Base-by-base conservation (phyloP, 92 coral and sea anemone species). In the Porites divaricata region DNA sequence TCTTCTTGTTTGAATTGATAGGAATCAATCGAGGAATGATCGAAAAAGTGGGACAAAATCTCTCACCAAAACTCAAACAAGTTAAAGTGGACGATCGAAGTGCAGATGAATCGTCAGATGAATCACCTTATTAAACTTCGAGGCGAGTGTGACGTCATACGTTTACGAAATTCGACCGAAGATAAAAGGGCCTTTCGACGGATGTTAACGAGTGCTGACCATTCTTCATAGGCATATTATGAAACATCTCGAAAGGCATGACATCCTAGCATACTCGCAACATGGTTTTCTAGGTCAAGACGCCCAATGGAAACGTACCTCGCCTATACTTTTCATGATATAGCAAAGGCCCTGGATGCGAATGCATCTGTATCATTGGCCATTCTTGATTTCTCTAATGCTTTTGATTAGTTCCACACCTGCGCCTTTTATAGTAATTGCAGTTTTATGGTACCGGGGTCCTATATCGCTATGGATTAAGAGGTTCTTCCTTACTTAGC, bases 201-300 rank as follows among this genome's bases (percentile, higher is more conserved):
- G n/a, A n/a, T n/a, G n/a, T n/a, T n/a, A n/a, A n/a, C n/a, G n/a
- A n/a, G n/a, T n/a, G n/a, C n/a, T n/a, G n/a, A n/a, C n/a, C n/a
- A n/a, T n/a, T n/a, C n/a, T n/a, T n/a, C 70, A 71, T 54, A 82
- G 80, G 26, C 80, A 53, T 22, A 7, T 53, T 20, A 70, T 82
- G 86, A 82, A 82, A 77, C 78, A 82, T 72, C 80, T 72, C 57
- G 80, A 51, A 57, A 82, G 41, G 12, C 50, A 82, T 21, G 70
- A 28, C 50, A 58, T 82, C 10, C 80, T 82, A 13, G 24, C 19
- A 54, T 66, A 82, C 63, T 12, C 7, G 17, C 77, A 72, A 58
- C 70, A 72, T 72, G 86, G 86, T 8, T 82, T 82, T 28, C 4
- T 20, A n/a, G 86, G n/a, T 65, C 67, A 1, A 82, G 74, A 82